phyloP scores from a whole-genome alignment of 2,113 vertebrate genomes.

The Lophotis ruficrista region DNA sequence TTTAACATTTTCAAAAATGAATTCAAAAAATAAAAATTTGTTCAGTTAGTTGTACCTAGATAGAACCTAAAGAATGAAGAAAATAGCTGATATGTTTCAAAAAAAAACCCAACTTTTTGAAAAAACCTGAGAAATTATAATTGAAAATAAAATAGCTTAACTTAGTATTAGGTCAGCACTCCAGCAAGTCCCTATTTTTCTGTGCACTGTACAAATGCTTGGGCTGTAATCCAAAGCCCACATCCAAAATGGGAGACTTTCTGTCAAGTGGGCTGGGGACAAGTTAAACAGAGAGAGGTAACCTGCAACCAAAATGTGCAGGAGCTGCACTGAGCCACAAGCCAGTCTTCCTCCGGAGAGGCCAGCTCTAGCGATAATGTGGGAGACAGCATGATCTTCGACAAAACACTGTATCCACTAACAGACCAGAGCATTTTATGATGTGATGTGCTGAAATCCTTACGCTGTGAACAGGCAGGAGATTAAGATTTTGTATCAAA shows the following conservation, averaged over 20 bases:
- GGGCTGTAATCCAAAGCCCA: background rate
- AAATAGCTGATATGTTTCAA: background rate
- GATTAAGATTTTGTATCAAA: background rate
- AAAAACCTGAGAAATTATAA: background rate
- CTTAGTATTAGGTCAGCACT: background rate
- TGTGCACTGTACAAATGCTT: background rate
- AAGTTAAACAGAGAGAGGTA: background rate
- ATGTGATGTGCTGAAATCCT: background rate
- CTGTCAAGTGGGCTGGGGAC: background rate
- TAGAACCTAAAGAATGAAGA: background rate
- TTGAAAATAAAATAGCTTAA: background rate
- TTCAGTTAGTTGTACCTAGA: background rate
- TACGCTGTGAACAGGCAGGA: background rate
- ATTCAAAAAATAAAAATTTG: background rate
- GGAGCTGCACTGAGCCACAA: background rate
- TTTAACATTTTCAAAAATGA: background rate
- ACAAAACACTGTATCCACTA: background rate
- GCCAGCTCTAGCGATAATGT: background rate
- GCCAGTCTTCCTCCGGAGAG: background rate
- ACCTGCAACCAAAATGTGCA: background rate
- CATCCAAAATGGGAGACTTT: background rate
- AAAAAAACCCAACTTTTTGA: background rate
- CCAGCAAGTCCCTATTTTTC: background rate
- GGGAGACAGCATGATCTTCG: background rate
- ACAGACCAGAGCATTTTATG: background rate